Conservation (phyloP, 1,140 invertebrate genomes). For the Zaprionus vittiger region DNA sequence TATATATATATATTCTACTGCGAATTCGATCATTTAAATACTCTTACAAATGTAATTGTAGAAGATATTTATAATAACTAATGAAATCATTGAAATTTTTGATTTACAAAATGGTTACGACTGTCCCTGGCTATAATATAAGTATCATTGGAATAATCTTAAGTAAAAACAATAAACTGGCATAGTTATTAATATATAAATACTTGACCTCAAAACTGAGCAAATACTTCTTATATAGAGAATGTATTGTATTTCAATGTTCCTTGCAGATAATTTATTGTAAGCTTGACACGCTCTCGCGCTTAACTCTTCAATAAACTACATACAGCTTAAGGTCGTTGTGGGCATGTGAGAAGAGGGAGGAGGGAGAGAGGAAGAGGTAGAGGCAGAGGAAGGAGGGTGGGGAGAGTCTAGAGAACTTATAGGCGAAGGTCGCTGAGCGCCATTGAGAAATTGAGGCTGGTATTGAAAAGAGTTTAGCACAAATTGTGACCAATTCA, state of each 20-base stretch:
- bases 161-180: not conserved
- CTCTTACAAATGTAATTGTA: no score
- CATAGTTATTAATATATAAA: not conserved
- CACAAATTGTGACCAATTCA: conserved; percentile 40
- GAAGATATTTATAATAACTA: no score
- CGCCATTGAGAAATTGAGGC: conserved; percentile 1
- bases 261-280: not conserved
- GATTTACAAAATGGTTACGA: no score
- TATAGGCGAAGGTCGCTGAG: not conserved
- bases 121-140: no score
- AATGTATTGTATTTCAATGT: not conserved
- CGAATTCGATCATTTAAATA: no score
- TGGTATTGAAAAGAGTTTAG: conserved; percentile 9
- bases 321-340: not conserved
- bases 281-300: not conserved
- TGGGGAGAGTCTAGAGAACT: not conserved
- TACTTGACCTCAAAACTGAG: not conserved
- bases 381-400: not conserved
- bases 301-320: no score
- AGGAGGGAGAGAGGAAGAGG: not conserved
- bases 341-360: not conserved
- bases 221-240: not conserved
- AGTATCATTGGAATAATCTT: not conserved
- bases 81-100: not conserved
- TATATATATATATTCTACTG: no score